Evolutionary conservation across 1,140 invertebrate species (phyloP).

Genomic region (silkworm (Bombyx mori)): DNA sequence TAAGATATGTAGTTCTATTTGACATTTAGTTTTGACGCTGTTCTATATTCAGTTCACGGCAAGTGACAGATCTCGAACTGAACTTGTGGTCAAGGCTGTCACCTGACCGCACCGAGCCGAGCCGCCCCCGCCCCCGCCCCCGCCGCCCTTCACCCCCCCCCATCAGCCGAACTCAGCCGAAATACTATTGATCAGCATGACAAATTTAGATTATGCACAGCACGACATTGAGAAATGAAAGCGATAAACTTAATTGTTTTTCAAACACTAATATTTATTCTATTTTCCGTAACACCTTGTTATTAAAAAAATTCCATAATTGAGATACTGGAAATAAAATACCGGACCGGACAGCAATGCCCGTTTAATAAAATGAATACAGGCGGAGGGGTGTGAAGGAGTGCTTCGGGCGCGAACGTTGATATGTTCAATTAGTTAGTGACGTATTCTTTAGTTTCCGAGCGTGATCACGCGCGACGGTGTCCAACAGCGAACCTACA

Average conservation of each 20-base stretch:
- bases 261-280: not conserved
- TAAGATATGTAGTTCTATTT: no score
- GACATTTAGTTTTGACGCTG: no score
- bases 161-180: not conserved
- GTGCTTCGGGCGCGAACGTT: no score
- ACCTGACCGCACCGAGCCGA: not conserved
- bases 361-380: no score
- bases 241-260: not conserved
- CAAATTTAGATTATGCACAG: no score
- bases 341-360: no score
- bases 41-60: not conserved
- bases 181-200: not conserved
- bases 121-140: not conserved
- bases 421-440: no score
- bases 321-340: not conserved
- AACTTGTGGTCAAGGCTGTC: conserved; percentile 1
- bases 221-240: not conserved
- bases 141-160: not conserved
- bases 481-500: no score
- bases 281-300: not conserved
- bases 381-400: no score
- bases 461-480: no score
- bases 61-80: not conserved
- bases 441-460: no score
- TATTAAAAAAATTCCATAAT: not conserved